A percentile compares a stretch with the other conserved stretches of the same genome.
These are phyloP conservation scores for Hemichromis elongatus DNA, from an alignment of 2,113 vertebrate species.

Conservation along the genomic window DNA sequence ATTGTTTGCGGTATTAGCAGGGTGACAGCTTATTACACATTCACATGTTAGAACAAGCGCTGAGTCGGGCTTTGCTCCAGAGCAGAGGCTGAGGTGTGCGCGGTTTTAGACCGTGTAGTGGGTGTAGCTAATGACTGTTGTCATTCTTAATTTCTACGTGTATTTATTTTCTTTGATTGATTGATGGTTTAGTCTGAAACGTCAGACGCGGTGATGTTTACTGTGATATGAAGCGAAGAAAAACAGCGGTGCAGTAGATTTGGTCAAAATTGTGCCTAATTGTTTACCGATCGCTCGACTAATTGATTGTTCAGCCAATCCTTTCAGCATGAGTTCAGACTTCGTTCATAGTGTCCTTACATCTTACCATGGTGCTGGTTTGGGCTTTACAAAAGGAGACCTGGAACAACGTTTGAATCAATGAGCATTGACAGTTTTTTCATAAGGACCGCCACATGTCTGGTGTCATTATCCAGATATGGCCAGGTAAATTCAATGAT, in stretches of 20 bases:
- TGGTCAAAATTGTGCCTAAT: background rate
- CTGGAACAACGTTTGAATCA: background rate
- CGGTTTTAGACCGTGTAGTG: background rate
- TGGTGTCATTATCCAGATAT: conserved; percentile 1
- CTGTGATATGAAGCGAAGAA: background rate
- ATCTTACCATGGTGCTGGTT: background rate
- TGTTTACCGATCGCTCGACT: background rate
- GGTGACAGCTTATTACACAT: background rate
- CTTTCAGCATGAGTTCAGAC: background rate
- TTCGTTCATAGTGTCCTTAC: background rate
- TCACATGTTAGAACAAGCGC: background rate
- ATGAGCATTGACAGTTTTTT: background rate
- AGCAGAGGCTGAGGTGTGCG: background rate
- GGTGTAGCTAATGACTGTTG: background rate
- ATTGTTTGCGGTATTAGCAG: background rate
- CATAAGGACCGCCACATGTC: background rate
- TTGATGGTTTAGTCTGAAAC: background rate
- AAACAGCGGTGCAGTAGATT: background rate
- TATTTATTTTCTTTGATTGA: background rate
- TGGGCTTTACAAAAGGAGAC: background rate
- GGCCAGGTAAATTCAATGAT: background rate
- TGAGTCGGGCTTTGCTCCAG: background rate
- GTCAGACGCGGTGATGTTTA: background rate
- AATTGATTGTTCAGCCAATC: background rate
- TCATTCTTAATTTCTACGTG: background rate